These are phyloP conservation scores for Andricus curvator DNA, from an alignment of 2,888 invertebrate species.

Conservation along the genomic window DNA sequence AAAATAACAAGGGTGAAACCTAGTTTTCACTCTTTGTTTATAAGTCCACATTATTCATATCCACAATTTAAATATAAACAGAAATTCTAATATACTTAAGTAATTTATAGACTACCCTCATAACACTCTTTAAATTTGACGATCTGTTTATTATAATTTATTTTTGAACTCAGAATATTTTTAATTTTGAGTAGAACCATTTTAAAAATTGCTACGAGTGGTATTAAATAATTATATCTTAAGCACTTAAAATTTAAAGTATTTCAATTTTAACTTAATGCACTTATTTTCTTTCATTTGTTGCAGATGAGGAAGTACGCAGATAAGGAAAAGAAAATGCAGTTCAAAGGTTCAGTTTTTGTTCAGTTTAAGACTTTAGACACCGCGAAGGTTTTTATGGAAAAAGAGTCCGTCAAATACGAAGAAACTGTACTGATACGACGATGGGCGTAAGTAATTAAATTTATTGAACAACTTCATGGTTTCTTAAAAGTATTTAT, in stretches of 20 bases:
- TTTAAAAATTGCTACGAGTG: no score
- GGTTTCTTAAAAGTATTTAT: neutral
- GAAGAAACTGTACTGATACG: constrained; percentile 83
- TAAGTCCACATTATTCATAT: no score
- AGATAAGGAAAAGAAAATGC: constrained; percentile 83
- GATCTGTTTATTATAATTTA: no score
- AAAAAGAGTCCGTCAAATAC: constrained; percentile 84
- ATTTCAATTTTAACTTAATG: neutral
- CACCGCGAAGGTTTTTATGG: constrained; percentile 88
- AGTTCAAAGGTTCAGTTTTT: constrained; percentile 96
- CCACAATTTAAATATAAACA: no score
- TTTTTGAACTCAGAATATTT: no score
- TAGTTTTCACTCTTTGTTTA: no score
- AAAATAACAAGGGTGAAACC: no score
- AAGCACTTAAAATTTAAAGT: neutral
- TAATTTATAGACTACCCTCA: no score
- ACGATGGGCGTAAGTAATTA: constrained; percentile 83
- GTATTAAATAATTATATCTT: no score
- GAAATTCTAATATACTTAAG: no score
- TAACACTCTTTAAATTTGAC: no score
- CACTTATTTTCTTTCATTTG: constrained; percentile 9
- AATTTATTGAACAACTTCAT: constrained; percentile 24
- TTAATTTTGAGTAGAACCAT: no score
- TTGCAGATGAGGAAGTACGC: constrained; percentile 80
- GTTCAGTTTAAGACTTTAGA: constrained; percentile 91